Conservation (phyloP, 2,113 vertebrate species). For the Burhinus oedicnemus region DNA sequence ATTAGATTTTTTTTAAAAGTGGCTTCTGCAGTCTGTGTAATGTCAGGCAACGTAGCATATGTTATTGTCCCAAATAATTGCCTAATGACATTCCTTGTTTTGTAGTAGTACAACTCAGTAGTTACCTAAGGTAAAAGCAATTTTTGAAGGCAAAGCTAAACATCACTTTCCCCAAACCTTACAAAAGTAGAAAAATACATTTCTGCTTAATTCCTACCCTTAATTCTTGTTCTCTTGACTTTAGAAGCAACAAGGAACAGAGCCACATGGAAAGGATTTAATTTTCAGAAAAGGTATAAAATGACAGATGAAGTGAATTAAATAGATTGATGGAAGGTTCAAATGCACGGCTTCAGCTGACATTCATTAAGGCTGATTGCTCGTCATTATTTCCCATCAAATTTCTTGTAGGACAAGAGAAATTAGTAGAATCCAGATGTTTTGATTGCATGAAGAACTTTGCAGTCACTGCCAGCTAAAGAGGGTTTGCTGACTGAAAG, state of each 20-base stretch:
- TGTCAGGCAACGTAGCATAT: neutral
- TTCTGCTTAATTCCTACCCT: neutral
- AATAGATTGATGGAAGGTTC: neutral
- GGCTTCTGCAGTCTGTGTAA: neutral
- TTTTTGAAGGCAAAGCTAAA: neutral
- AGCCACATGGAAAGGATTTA: constrained; percentile 28
- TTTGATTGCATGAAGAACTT: neutral
- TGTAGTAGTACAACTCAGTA: neutral
- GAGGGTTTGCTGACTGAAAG: neutral
- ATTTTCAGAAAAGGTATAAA: constrained; percentile 28
- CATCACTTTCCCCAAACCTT: neutral
- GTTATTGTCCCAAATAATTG: neutral
- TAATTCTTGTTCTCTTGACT: neutral
- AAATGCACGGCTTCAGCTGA: constrained; percentile 14
- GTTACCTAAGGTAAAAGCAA: neutral
- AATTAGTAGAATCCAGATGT: constrained; percentile 66
- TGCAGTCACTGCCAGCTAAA: neutral
- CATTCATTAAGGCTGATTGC: constrained; percentile 52
- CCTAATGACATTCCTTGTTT: neutral
- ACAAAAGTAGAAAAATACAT: neutral
- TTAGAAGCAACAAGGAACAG: neutral
- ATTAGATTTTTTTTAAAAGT: neutral
- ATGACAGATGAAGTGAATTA: constrained; percentile 2
- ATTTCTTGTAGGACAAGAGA: constrained; percentile 35
- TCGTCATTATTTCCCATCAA: constrained; percentile 24